Percentiles rank a stretch among this genome's conserved stretches.
Conservation (phyloP, 2,113 vertebrate species). For the Heterocephalus glaber region DNA sequence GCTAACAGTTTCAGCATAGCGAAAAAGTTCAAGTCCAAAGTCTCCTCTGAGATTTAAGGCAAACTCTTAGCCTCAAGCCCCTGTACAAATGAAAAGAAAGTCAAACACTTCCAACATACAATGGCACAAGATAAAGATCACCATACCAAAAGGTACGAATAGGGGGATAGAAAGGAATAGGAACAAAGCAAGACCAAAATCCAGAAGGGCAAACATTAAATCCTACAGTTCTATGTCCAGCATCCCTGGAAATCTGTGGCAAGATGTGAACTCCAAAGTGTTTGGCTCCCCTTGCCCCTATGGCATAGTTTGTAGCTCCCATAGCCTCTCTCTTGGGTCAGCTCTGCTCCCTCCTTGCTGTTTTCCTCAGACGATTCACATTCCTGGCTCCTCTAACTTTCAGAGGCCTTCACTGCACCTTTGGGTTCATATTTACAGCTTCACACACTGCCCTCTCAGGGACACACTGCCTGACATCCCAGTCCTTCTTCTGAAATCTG, state of each 20-base stretch:
- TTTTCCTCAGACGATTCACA: not conserved
- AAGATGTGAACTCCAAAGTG: not conserved
- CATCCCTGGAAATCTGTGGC: not conserved
- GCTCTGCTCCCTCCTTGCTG: not conserved
- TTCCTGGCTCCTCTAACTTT: not conserved
- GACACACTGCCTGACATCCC: not conserved
- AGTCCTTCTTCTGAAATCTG: not conserved
- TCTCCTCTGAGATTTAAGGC: no score
- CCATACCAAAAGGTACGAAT: not conserved
- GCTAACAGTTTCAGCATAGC: no score
- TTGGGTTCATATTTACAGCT: not conserved
- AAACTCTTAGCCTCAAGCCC: no score
- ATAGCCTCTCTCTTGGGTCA: not conserved
- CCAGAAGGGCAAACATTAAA: not conserved
- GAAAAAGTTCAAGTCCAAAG: no score
- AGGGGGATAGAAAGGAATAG: not conserved
- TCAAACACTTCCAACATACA: no score
- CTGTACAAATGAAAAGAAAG: no score
- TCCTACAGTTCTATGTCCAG: not conserved
- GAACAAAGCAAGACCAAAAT: not conserved
- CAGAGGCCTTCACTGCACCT: not conserved
- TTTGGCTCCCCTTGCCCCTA: not conserved
- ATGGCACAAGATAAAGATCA: not conserved
- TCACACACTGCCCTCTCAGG: not conserved
- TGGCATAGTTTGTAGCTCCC: not conserved